A percentile compares a stretch with the other conserved stretches of the same genome.
phyloP scores from a whole-genome alignment of 2,113 vertebrate species.

The Melanerpes aurifrons region DNA sequence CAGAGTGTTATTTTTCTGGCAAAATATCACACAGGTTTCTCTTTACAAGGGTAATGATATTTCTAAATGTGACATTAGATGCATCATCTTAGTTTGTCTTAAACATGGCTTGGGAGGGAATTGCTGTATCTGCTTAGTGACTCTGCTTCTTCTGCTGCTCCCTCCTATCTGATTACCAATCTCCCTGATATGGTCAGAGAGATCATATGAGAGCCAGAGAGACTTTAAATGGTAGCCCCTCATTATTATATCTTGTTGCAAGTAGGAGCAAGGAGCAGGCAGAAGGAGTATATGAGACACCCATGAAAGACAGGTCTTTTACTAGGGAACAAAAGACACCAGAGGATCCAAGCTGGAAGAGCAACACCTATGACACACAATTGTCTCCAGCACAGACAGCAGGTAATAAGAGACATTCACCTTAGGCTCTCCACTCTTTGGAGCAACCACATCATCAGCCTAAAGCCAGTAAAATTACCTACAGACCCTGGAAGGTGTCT shows the following conservation, averaged over 20 bases:
- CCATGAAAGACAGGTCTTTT: not conserved
- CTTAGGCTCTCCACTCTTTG: not conserved
- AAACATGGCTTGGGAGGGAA: not conserved
- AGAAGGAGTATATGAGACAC: not conserved
- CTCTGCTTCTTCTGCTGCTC: not conserved
- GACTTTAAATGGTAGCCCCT: not conserved
- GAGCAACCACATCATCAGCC: not conserved
- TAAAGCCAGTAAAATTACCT: not conserved
- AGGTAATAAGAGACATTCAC: not conserved
- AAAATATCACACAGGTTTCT: not conserved
- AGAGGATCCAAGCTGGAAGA: not conserved
- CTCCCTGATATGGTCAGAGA: not conserved
- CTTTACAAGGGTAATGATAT: not conserved
- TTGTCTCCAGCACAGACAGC: not conserved
- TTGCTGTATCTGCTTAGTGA: not conserved
- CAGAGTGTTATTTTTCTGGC: not conserved
- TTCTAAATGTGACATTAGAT: not conserved
- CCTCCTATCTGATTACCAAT: not conserved
- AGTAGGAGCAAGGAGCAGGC: not conserved
- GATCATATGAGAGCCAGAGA: no score
- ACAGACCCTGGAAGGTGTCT: not conserved
- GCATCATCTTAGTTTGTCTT: not conserved
- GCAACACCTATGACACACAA: not conserved
- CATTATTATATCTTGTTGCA: not conserved
- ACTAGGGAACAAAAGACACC: not conserved